Conservation (phyloP, 1,140 invertebrate species). For the Halyomorpha halys region DNA sequence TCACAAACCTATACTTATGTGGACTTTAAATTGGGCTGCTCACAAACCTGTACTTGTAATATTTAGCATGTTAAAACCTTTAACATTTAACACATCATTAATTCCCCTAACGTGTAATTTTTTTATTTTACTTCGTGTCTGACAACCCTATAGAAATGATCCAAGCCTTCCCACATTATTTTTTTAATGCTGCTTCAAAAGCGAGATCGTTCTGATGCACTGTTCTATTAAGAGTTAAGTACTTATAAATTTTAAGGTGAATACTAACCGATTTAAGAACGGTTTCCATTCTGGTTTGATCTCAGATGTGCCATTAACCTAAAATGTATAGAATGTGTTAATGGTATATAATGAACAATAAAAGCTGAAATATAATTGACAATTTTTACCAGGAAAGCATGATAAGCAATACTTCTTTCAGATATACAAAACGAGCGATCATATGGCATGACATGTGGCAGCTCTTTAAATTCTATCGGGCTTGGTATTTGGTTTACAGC, state of each 20-base stretch:
- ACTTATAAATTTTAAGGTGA: background rate
- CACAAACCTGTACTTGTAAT: no score
- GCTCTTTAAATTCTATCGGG: background rate
- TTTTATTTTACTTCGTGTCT: no score
- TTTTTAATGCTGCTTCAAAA: no score
- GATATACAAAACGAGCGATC: constrained; percentile 5
- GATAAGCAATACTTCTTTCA: background rate
- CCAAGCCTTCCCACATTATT: background rate
- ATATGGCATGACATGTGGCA: background rate
- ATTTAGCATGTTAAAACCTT: no score
- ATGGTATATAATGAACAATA: background rate
- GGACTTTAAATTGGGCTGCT: no score
- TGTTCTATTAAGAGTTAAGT: no score
- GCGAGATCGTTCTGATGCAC: no score
- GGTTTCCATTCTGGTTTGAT: background rate
- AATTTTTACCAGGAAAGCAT: background rate
- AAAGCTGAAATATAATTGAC: background rate
- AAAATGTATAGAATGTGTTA: background rate
- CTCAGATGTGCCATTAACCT: background rate
- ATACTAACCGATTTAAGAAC: background rate
- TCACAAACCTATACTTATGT: no score
- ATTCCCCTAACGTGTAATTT: no score
- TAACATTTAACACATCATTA: no score
- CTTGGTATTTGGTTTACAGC: background rate
- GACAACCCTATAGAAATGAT: background rate